Conservation (phyloP, 2,797 vertebrate genomes). For the Melanotaenia pygmaea region DNA sequence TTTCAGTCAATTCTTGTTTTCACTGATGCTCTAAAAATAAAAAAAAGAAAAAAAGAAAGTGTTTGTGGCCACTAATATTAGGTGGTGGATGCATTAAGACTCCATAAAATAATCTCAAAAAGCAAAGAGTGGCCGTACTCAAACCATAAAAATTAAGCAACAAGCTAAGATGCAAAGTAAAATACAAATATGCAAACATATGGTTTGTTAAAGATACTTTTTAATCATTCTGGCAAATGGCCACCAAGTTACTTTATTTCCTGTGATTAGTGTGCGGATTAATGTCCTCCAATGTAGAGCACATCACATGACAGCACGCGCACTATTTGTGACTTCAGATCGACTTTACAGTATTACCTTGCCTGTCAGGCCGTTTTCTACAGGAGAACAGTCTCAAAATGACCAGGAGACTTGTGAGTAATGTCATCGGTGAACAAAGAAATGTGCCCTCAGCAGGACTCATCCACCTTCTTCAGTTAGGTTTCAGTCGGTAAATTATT, state of each 20-base stretch:
- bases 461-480: neutral
- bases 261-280: neutral
- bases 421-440: neutral
- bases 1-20: slow-evolving; percentile 15
- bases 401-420: neutral
- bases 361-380: neutral
- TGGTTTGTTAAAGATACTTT: slow-evolving; percentile 33
- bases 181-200: slow-evolving; percentile 45
- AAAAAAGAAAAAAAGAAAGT: neutral
- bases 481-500: slow-evolving; percentile 44
- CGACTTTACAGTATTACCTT: neutral
- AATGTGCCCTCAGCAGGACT: neutral
- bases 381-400: neutral
- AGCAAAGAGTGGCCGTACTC: slow-evolving; percentile 52
- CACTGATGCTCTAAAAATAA: neutral
- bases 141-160: slow-evolving; percentile 54
- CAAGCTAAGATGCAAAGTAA: slow-evolving; percentile 47
- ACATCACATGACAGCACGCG: neutral
- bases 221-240: slow-evolving; percentile 15
- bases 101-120: slow-evolving; percentile 60
- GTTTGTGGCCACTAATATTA: slow-evolving; percentile 45
- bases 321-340: neutral
- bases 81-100: slow-evolving; percentile 55
- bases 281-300: neutral
- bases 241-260: slow-evolving; percentile 43